phyloP scores from a whole-genome alignment of 1,140 invertebrate species.

The Hermetia illucens region DNA sequence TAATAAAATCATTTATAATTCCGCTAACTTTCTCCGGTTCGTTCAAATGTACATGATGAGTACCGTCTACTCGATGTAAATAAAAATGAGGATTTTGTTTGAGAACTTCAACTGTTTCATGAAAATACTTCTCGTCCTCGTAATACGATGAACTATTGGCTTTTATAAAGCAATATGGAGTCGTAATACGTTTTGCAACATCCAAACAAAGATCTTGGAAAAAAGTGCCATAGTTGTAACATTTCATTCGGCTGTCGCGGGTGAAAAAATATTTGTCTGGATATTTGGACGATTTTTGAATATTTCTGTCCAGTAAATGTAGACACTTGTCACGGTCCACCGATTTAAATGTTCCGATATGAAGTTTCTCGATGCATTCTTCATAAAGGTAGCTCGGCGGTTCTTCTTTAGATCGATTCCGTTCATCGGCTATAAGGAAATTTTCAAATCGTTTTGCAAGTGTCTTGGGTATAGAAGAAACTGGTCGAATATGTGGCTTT shows the following conservation, averaged over 20 bases:
- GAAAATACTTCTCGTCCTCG: constrained; percentile 35
- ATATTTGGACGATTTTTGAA: constrained; percentile 33
- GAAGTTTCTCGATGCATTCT: constrained; percentile 38
- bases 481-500: constrained; percentile 32
- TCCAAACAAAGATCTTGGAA: constrained; percentile 33
- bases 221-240: constrained; percentile 31
- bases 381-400: constrained; percentile 44
- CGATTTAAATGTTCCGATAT: constrained; percentile 34
- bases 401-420: constrained; percentile 27
- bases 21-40: constrained; percentile 42
- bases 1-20: constrained; percentile 41
- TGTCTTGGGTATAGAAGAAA: constrained; percentile 12
- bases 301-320: constrained; percentile 40
- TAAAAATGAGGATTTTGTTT: constrained; percentile 40
- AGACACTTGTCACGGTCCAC: constrained; percentile 36
- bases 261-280: constrained; percentile 46
- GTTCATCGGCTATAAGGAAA: constrained; percentile 33
- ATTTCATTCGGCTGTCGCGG: constrained; percentile 41
- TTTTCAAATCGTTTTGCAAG: constrained; percentile 28
- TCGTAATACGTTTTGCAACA: constrained; percentile 35
- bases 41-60: constrained; percentile 62
- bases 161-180: constrained; percentile 44
- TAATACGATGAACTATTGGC: constrained; percentile 37
- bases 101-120: constrained; percentile 38
- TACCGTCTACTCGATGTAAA: constrained; percentile 46